phyloP scores from a whole-genome alignment of 2,888 invertebrate species.

The Perizoma affinitatum region DNA sequence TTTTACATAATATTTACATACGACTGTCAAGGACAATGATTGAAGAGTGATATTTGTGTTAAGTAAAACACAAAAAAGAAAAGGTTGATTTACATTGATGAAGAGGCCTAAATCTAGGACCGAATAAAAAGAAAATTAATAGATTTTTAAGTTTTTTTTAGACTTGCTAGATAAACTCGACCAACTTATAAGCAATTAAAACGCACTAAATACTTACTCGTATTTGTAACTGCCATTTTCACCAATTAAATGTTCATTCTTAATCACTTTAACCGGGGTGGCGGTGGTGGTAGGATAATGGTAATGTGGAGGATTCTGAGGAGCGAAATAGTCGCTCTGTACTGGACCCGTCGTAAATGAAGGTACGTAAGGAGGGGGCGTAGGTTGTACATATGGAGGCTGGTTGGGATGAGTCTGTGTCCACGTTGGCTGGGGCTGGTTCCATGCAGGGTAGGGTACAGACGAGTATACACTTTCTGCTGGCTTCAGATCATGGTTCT shows the following conservation, averaged over 20 bases:
- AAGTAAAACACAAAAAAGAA: too few species aligned
- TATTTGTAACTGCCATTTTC: conserved; percentile 81
- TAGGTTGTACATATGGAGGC: conserved; percentile 26
- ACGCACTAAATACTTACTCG: conserved; percentile 69
- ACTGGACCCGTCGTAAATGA: conserved; percentile 21
- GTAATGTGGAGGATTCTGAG: conserved; percentile 30
- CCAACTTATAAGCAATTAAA: neutral
- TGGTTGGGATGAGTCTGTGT: conserved; percentile 34
- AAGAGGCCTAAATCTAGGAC: too few species aligned
- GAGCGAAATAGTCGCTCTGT: conserved; percentile 43
- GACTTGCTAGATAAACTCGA: too few species aligned
- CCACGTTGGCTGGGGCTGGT: conserved; percentile 35
- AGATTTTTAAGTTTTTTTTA: too few species aligned
- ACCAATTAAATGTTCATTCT: conserved; percentile 71
- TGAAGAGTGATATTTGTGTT: conserved; percentile 4
- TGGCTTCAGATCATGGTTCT: conserved; percentile 47
- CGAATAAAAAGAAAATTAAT: too few species aligned
- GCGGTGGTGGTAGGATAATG: conserved; percentile 56
- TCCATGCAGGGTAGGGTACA: conserved; percentile 50
- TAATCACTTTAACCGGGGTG: conserved; percentile 68
- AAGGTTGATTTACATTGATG: too few species aligned
- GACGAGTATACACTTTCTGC: conserved; percentile 56
- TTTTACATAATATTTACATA: conserved; percentile 50
- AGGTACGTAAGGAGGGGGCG: conserved; percentile 21
- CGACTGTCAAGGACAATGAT: conserved; percentile 34